Base-by-base conservation (phyloP, 2,113 vertebrate genomes). In the Phalacrocorax pelagicus region DNA sequence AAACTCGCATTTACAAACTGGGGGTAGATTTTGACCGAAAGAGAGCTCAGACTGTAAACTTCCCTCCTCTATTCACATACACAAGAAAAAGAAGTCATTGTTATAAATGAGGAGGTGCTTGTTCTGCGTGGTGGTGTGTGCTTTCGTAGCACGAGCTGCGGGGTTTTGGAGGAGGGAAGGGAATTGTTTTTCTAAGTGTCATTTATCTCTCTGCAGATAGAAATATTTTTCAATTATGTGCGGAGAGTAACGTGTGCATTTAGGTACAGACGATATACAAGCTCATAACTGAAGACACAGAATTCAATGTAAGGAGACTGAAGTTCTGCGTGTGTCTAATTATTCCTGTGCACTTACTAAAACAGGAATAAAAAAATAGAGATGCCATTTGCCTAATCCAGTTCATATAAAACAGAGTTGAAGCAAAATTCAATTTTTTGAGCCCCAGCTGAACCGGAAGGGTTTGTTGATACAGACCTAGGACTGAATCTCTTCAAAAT, bases 361-460 rank as follows among this genome's bases (percentile, higher is more conserved):
- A 81, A 44, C 11, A 40, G 51, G 54, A 72, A 29, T 55, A 18
- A 81, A 72, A 34, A 69, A 5, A 19, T 12, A 21, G 0, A 29
- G 52, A 34, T 23, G 2, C 9, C 24, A 6, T 67, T 81, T 90
- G 23, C 36, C 38, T 91, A 38, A 62, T 44, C 8, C 27, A 32
- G 6, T 32, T 87, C 6, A 23, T 59, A 4, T 20, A 65, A 62
- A 84, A 51, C 26, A 20, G 23, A 29, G 5, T 21, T 46, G 42
- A 87, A 71, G 23, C 20, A 58, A 87, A 93, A 62, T 67, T 49
- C 9, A 12, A 1, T 85, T 67, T 63, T n/a, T 51, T 46, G 52
- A 42, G 38, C 4, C 27, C 3, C 51, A 42, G 38, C 59, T 61
- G 83, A 88, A 77, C 15, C 4, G 0, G 0, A 23, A 47, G 40